Conservation (phyloP, 92 coral and sea anemone genomes). For the Parazoanthus darwini region DNA sequence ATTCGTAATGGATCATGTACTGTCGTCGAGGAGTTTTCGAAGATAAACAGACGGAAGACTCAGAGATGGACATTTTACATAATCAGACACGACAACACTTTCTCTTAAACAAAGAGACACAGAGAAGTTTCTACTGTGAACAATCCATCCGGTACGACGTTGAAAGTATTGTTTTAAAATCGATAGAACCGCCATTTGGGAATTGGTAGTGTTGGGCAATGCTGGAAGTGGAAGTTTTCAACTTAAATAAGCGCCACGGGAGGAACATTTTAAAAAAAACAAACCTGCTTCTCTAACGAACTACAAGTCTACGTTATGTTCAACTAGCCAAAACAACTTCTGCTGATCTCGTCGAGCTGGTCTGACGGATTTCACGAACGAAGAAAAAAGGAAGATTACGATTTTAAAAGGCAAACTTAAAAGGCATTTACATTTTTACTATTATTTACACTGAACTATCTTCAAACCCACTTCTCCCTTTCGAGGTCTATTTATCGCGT, state of each 20-base stretch:
- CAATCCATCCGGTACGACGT: neutral
- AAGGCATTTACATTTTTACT: too few species aligned
- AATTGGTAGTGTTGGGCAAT: neutral
- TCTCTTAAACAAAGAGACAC: neutral
- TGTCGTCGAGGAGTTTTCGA: conserved; percentile 1
- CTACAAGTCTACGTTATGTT: neutral
- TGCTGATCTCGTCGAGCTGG: neutral
- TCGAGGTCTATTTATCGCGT: neutral
- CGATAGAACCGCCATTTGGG: neutral
- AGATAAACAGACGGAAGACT: neutral
- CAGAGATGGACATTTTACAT: conserved; percentile 18
- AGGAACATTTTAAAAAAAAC: neutral
- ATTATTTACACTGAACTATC: neutral
- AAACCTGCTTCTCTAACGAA: neutral
- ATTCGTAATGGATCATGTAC: conserved; percentile 12
- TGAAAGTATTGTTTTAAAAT: conserved; percentile 10
- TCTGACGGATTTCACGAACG: neutral
- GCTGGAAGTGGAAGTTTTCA: neutral
- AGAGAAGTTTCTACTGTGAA: neutral
- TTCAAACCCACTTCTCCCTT: neutral
- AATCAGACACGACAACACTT: conserved; percentile 1
- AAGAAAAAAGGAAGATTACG: neutral
- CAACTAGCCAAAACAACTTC: conserved; percentile 7
- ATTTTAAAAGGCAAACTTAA: neutral
- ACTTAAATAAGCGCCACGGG: neutral